Percentiles rank a stretch among this genome's conserved stretches.
These are phyloP conservation scores for Steatocranus sp. DNA, from an alignment of 2,797 vertebrate genomes.

Conservation along the genomic window DNA sequence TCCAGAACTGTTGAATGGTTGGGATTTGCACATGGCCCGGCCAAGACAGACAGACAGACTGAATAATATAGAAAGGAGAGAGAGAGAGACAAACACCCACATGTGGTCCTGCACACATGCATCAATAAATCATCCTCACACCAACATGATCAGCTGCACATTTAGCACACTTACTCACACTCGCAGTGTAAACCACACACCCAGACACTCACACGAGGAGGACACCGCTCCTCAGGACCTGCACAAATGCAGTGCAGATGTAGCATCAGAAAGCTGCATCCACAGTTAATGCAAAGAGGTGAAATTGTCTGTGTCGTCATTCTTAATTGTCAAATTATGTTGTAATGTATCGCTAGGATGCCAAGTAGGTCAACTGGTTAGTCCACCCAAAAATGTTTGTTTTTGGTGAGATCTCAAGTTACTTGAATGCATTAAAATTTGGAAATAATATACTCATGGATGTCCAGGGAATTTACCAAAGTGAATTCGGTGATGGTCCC, in stretches of 20 bases:
- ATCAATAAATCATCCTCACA: slow-evolving; percentile 13
- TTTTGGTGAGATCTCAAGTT: background rate
- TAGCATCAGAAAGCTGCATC: background rate
- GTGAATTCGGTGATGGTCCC: background rate
- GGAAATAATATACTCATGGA: background rate
- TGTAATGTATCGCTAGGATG: background rate
- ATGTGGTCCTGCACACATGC: background rate
- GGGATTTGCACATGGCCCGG: slow-evolving; percentile 97
- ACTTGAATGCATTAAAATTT: background rate
- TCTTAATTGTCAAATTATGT: background rate
- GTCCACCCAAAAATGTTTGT: background rate
- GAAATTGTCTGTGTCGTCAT: background rate
- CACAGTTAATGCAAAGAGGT: background rate
- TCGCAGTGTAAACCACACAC: background rate
- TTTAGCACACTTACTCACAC: slow-evolving; percentile 3
- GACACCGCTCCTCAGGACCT: slow-evolving; percentile 3
- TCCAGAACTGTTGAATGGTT: slow-evolving; percentile 99
- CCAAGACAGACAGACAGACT: slow-evolving; percentile 74
- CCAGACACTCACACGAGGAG: background rate
- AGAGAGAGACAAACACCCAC: slow-evolving; percentile 37
- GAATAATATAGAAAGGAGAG: slow-evolving; percentile 40
- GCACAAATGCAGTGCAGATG: slow-evolving; percentile 19
- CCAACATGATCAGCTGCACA: slow-evolving; percentile 9
- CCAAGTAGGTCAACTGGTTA: background rate
- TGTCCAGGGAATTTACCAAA: background rate